Base-by-base conservation (phyloP, 2,888 invertebrate species). In the Philereme vetulata region DNA sequence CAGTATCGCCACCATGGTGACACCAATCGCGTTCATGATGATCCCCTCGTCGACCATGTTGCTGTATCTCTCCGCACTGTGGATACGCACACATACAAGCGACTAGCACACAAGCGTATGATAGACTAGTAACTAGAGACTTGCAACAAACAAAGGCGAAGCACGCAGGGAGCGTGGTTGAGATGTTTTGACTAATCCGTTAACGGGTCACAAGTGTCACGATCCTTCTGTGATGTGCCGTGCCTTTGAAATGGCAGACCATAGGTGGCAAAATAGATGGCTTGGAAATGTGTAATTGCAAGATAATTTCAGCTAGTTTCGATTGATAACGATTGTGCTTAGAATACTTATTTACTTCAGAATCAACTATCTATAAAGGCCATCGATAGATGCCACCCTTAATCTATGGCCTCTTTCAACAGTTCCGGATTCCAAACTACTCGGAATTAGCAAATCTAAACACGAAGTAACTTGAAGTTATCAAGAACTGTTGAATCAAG, bases 11-110 rank as follows among this genome's bases (percentile, higher is more conserved):
- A 95, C 91, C 78, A 95, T 90, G 69, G 93, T 90, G 76, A 95
- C 93, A 67, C 94, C 95, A 72, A 96, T 93, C 42, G 94, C 93
- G 90, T 96, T 96, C 82, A 95, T 88, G 79, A 95, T 93, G 75
- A 95, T 93, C 11, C 93, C 94, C 84, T 96, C 95, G 76, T 94
- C 94, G 64, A 93, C 93, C 81, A 94, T 85, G 65, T 88, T 86
- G 81, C 92, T 88, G 91, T 95, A 95, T 66, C 89, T 83, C 77
- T 91, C 90, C 75, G 80, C 80, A 72, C 88, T 89, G 92, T 86
- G 88, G 68, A 90, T 81, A 88, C 76, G 80, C 66, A 83, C 79
- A 86, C 81, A 72, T 83, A 66, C 74, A 62, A 72, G 73, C 75
- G 66, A 73, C 72, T 71, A 68, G 71, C 67, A 68, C 69, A 71